Base-by-base conservation (phyloP, 1,140 invertebrate genomes). In the Drosophila aff. region DNA sequence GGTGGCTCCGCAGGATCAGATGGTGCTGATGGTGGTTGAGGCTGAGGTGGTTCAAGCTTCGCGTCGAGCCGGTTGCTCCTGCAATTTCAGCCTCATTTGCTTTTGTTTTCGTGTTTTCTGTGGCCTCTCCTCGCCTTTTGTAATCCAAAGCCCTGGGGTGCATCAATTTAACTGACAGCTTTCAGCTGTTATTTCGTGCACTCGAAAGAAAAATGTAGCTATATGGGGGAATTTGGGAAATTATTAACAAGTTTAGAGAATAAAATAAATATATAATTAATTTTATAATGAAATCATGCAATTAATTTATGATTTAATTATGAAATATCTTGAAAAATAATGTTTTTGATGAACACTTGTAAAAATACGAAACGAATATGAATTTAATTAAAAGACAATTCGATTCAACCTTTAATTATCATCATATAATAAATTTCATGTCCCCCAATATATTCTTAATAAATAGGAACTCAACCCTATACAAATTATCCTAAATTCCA, bases 61-160 rank as follows among this genome's bases (percentile, higher is more conserved):
- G 52, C 4, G 0, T 21, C 52, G 15, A 33, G 65, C 18, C 23
- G 65, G 43, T 57, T 66, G 9, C 41, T 61, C n/a, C 62, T 69
- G 83, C 83, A 81, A 82, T 81, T 87, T 63, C 73, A 83, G 57
- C 57, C 76, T 87, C 83, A 87, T 87, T 87, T 83, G 77, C 68
- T 61, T 52, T 76, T 76, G 69, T 84, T 79, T 59, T 66, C 43
- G 44, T 46, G 36, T 71, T 72, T 47, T 40, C 15, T 71, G 47
- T 69, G 63, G 66, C 31, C 38, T 49, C 69, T 60, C 40, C 53
- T 3, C 6, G 60, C 71, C 47, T 62, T 61, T 57, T 81, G 64
- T 60, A 71, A 79, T 44, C 65, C 31, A 69, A 65, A 41, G 33
- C 61, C 38, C 50, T 49, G 50, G 57, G 53, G 53, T 64, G 72